Evolutionary conservation across 2,888 invertebrate genomes (phyloP).

Genomic region (Phalera bucephala): DNA sequence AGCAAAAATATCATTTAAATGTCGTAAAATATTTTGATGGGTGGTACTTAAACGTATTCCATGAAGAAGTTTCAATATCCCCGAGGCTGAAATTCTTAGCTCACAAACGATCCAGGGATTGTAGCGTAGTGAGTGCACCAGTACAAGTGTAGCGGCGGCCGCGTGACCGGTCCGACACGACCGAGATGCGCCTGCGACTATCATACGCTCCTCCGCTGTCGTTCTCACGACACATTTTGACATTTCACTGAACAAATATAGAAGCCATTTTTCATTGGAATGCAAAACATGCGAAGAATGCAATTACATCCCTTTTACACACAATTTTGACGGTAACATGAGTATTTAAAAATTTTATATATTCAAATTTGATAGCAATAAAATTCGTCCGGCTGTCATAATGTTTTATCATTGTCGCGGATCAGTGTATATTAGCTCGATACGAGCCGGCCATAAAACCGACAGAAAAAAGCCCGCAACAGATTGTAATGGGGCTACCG

Average conservation of each 20-base stretch:
- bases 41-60: conserved; percentile 12
- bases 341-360: neutral
- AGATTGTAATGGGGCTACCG: conserved; percentile 67
- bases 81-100: conserved; percentile 59
- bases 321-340: conserved; percentile 34
- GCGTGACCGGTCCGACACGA: conserved; percentile 73
- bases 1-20: too few species aligned
- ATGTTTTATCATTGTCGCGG: conserved; percentile 45
- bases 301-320: conserved; percentile 44
- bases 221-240: conserved; percentile 79
- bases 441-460: conserved; percentile 23
- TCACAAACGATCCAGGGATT: conserved; percentile 40
- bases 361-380: conserved; percentile 45
- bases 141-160: conserved; percentile 59
- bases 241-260: conserved; percentile 78
- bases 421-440: conserved; percentile 28
- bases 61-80: conserved; percentile 49
- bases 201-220: conserved; percentile 56
- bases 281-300: conserved; percentile 56
- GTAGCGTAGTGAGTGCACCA: conserved; percentile 23
- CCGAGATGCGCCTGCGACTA: conserved; percentile 41
- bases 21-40: too few species aligned
- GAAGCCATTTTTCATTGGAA: conserved; percentile 72
- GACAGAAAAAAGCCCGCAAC: conserved; percentile 45
- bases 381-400: conserved; percentile 46